A percentile compares a stretch with the other conserved stretches of the same genome.
phyloP scores from a whole-genome alignment of 2,797 vertebrate genomes.

The Lepilemur septentrionalis region DNA sequence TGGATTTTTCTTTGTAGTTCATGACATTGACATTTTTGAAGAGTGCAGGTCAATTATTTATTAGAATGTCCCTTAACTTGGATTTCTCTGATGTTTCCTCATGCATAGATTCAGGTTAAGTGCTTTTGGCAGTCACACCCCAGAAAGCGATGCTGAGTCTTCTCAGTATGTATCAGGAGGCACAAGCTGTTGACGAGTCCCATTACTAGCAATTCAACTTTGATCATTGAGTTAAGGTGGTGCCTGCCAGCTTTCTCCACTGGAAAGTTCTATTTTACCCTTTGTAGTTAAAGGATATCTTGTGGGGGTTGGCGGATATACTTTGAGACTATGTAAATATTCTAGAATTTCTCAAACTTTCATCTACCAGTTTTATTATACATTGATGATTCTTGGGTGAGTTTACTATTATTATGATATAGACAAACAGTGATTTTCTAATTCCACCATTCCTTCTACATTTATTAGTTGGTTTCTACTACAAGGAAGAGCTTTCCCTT shows the following conservation, averaged over 20 bases:
- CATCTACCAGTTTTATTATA: background rate
- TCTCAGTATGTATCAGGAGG: background rate
- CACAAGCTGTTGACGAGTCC: background rate
- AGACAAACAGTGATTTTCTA: conserved; percentile 23
- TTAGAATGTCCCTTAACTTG: background rate
- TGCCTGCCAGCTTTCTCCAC: background rate
- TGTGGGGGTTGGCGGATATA: background rate
- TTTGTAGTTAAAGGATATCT: background rate
- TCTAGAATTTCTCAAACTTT: background rate
- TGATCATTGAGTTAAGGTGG: background rate
- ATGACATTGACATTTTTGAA: background rate
- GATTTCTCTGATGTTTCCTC: background rate
- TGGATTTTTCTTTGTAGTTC: background rate
- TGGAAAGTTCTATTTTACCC: background rate
- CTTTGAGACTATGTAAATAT: background rate
- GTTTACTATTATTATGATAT: background rate
- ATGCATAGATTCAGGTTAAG: background rate
- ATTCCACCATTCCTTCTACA: background rate
- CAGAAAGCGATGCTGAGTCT: background rate
- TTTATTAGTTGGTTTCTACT: background rate
- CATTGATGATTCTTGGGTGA: background rate
- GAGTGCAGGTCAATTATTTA: background rate
- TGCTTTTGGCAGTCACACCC: background rate
- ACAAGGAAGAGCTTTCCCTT: background rate
- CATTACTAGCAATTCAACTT: background rate